These are phyloP conservation scores for Oreochromis tanganicae DNA, from an alignment of 2,113 vertebrate species.

Conservation along the genomic window DNA sequence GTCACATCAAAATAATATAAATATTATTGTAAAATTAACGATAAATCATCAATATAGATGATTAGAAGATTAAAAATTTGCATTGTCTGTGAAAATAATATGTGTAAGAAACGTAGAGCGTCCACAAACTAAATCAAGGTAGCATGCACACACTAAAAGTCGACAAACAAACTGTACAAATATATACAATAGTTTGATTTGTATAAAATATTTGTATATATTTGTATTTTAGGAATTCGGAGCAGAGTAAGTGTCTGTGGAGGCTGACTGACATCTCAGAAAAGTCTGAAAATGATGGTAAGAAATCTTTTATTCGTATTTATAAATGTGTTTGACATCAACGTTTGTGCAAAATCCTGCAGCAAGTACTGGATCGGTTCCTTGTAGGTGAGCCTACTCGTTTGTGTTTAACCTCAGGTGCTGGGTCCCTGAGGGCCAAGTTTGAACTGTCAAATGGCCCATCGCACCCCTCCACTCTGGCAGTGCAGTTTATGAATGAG, in stretches of 20 bases:
- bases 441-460: constrained; percentile 92
- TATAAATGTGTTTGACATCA: neutral
- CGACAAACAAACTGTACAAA: neutral
- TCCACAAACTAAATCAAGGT: neutral
- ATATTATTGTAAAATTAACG: neutral
- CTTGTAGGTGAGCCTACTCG: neutral
- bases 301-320: neutral
- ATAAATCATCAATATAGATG: neutral
- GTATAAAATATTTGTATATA: neutral
- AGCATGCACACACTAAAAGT: neutral
- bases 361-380: neutral
- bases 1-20: neutral
- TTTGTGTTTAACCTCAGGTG: constrained; percentile 70
- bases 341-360: neutral
- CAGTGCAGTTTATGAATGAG: constrained; percentile 92
- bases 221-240: constrained; percentile 80
- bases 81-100: neutral
- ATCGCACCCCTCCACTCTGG: constrained; percentile 87
- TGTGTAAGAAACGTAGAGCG: neutral
- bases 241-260: constrained; percentile 95
- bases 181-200: neutral
- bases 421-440: constrained; percentile 92
- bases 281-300: constrained; percentile 95
- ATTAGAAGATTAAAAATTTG: neutral
- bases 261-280: constrained; percentile 92